Evolutionary conservation across 2,113 vertebrate genomes (phyloP).

Genomic region (Ramphastos sulfuratus): DNA sequence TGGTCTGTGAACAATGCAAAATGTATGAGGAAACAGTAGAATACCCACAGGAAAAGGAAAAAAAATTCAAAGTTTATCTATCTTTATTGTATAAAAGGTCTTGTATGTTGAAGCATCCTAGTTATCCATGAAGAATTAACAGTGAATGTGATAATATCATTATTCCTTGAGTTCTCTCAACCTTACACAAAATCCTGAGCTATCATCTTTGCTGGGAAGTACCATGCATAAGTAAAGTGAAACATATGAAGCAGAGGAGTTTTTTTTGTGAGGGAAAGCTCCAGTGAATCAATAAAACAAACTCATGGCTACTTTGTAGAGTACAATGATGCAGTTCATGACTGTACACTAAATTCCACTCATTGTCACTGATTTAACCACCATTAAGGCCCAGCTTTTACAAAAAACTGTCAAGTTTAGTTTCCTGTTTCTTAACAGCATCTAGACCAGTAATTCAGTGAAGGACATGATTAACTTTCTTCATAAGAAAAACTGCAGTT

Average conservation of each 20-base stretch:
- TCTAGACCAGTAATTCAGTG: not conserved
- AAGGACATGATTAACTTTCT: not conserved
- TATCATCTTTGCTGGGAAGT: not conserved
- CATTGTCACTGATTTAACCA: not conserved
- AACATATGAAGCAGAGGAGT: not conserved
- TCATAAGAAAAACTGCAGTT: not conserved
- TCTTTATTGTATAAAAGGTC: not conserved
- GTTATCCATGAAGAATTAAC: not conserved
- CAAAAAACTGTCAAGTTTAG: not conserved
- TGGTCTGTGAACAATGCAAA: conserved; percentile 20
- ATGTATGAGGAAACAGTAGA: conserved; percentile 40
- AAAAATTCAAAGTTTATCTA: not conserved
- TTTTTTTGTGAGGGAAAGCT: not conserved
- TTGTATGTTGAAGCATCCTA: not conserved
- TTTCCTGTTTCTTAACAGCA: not conserved
- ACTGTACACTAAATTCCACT: not conserved
- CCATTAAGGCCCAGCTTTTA: not conserved
- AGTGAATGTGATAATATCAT: not conserved
- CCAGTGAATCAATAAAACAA: conserved; percentile 4
- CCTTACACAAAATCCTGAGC: not conserved
- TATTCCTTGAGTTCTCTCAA: not conserved
- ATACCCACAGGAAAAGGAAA: not conserved
- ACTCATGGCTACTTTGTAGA: not conserved
- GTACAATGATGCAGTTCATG: not conserved
- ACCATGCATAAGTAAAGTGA: not conserved